A percentile compares a stretch with the other conserved stretches of the same genome.
Conservation (phyloP, 2,113 vertebrate species). For the Marmota flaviventris region DNA sequence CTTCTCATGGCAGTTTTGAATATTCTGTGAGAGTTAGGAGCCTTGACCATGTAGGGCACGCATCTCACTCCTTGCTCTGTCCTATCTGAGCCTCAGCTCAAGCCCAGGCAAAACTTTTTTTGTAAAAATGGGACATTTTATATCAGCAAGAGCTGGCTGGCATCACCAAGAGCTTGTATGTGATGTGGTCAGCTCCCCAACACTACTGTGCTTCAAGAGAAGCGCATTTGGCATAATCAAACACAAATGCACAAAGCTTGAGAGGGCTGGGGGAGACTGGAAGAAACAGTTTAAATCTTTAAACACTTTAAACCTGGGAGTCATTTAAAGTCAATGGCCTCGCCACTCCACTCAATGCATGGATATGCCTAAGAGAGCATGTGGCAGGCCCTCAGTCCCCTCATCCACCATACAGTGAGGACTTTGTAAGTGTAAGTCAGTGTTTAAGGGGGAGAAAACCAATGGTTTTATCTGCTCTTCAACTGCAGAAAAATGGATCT, state of each 20-base stretch:
- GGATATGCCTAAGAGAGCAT: neutral
- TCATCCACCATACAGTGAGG: neutral
- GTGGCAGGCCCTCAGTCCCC: neutral
- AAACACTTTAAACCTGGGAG: neutral
- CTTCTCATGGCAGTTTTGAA: neutral
- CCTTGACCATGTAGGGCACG: neutral
- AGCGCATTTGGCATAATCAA: neutral
- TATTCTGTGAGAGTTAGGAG: slow-evolving; percentile 22
- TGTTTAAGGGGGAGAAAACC: neutral
- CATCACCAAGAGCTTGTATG: neutral
- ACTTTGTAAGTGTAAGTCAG: neutral
- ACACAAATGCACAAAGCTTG: neutral
- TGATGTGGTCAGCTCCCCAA: neutral
- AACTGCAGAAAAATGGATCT: neutral
- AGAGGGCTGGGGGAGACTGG: neutral
- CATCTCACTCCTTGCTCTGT: neutral
- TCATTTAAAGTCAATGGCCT: neutral
- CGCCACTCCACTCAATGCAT: neutral
- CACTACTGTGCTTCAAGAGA: neutral
- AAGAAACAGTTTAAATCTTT: neutral
- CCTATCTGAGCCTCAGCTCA: neutral
- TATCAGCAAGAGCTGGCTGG: neutral
- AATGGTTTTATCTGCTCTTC: neutral
- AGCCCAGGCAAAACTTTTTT: neutral
- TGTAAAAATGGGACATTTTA: neutral